These are phyloP conservation scores for Drosophila malerkotliana DNA, from an alignment of 1,140 invertebrate species.

Conservation along the genomic window DNA sequence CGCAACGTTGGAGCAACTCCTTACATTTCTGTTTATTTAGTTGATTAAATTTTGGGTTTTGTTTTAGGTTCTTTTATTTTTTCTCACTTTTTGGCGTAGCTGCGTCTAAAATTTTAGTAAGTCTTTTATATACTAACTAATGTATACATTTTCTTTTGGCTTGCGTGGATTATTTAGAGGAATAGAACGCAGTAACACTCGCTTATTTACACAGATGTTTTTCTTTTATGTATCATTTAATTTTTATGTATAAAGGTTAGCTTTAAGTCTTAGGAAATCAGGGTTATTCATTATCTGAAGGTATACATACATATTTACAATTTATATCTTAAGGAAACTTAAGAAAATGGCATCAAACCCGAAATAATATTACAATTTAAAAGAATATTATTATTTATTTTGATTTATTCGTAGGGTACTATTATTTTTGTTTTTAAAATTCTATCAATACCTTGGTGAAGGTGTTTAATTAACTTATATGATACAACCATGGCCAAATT, in stretches of 20 bases:
- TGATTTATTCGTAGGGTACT: background rate
- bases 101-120: conserved; percentile 45
- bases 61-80: background rate
- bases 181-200: conserved; percentile 52
- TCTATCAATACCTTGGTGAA: conserved; percentile 1
- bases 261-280: conserved; percentile 35
- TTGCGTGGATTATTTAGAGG: conserved; percentile 39
- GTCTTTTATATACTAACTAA: conserved; percentile 68
- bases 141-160: conserved; percentile 31
- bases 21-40: conserved; percentile 28
- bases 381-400: background rate
- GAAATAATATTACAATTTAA: background rate
- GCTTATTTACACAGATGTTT: conserved; percentile 60
- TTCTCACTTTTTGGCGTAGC: conserved; percentile 12
- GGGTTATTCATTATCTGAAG: conserved; percentile 12
- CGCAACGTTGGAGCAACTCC: conserved; percentile 42
- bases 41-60: conserved; percentile 32
- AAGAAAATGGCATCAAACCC: background rate
- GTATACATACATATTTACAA: conserved; percentile 57
- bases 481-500: conserved; percentile 38
- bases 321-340: conserved; percentile 44
- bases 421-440: background rate
- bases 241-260: conserved; percentile 14
- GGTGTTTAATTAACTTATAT: conserved; percentile 25
- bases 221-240: conserved; percentile 14